phyloP scores from a whole-genome alignment of 1,140 invertebrate species.

The Drosophila gunungcola region DNA sequence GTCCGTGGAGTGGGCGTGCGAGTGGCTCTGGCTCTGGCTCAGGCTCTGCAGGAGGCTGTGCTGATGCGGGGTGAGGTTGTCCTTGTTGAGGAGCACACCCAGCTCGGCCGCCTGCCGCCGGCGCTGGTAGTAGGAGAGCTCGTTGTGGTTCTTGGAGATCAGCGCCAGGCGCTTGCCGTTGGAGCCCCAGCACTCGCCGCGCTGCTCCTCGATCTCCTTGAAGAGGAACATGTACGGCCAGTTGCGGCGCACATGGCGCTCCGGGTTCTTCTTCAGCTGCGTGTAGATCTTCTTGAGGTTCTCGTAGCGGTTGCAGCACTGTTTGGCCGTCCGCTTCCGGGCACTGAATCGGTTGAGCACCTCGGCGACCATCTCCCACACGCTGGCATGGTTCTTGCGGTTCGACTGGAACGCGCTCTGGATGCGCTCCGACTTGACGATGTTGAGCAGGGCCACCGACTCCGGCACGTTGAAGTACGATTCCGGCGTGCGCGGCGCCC shows the following conservation, averaged over 20 bases:
- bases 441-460: slow-evolving; percentile 79
- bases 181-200: slow-evolving; percentile 83
- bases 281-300: slow-evolving; percentile 84
- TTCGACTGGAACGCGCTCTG: slow-evolving; percentile 84
- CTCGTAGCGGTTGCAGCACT: slow-evolving; percentile 83
- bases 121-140: slow-evolving; percentile 79
- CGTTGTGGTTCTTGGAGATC: slow-evolving; percentile 77
- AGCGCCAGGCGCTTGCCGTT: slow-evolving; percentile 77
- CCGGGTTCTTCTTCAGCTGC: slow-evolving; percentile 82
- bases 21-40: slow-evolving; percentile 55
- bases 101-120: slow-evolving; percentile 76
- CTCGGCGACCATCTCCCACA: slow-evolving; percentile 84
- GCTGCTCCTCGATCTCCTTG: slow-evolving; percentile 83
- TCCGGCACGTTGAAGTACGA: slow-evolving; percentile 84
- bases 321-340: slow-evolving; percentile 76
- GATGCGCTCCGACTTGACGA: slow-evolving; percentile 82
- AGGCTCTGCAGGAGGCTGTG: slow-evolving; percentile 69
- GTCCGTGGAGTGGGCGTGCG: slow-evolving; percentile 73
- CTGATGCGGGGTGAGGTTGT: slow-evolving; percentile 72
- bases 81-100: slow-evolving; percentile 72
- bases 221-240: slow-evolving; percentile 84
- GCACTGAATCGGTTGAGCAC: slow-evolving; percentile 81
- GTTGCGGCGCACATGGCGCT: slow-evolving; percentile 79
- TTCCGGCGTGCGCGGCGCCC: slow-evolving; percentile 81
- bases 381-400: slow-evolving; percentile 83